Evolutionary conservation across 2,797 vertebrate genomes (phyloP).

Genomic region (Danio jaintianensis): DNA sequence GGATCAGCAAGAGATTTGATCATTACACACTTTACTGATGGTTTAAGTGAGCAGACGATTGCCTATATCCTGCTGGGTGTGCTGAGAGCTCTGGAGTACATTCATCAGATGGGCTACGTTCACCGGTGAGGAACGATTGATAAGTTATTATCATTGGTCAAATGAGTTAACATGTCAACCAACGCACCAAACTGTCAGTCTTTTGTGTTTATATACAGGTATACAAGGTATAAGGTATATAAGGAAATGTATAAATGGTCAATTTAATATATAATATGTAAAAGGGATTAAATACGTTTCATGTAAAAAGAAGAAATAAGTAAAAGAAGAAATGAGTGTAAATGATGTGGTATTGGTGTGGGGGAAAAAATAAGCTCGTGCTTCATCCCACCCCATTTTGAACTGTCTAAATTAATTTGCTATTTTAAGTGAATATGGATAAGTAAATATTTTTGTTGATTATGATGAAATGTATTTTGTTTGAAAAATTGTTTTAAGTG

Average conservation of each 20-base stretch:
- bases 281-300: no score
- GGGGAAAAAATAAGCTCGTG: no score
- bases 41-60: conserved; percentile 93
- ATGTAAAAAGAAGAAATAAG: no score
- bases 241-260: no score
- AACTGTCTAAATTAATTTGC: no score
- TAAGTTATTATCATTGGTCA: neutral
- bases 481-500: no score
- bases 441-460: no score
- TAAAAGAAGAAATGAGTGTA: no score
- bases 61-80: conserved; percentile 93
- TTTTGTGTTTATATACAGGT: neutral
- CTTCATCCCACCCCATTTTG: no score
- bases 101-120: conserved; percentile 98
- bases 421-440: no score
- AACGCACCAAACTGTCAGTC: neutral
- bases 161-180: neutral
- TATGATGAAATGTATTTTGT: no score
- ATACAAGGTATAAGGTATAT: neutral
- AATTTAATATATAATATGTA: no score
- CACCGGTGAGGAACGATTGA: conserved; percentile 83
- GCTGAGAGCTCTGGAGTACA: conserved; percentile 93
- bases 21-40: conserved; percentile 92
- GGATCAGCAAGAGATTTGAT: conserved; percentile 97
- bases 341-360: neutral